Base-by-base conservation (phyloP, 2,888 invertebrate species). In the Dascillus cervinus region DNA sequence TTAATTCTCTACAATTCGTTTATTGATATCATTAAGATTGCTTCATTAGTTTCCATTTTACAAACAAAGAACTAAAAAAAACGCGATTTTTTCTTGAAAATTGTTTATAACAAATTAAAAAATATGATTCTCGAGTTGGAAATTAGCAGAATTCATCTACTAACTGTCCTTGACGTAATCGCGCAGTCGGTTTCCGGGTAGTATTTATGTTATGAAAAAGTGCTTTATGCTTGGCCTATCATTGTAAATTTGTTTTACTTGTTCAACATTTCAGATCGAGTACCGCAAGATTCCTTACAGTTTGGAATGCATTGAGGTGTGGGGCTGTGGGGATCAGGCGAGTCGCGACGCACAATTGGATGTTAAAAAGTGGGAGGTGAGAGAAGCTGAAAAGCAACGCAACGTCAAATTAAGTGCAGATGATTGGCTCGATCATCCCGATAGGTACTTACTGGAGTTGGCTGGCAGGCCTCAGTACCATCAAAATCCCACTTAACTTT, bases 371-470 rank as follows among this genome's bases (percentile, higher is more conserved):
- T 92, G 88, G 89, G 89, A 92, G 60, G 80, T 83, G 11, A 79
- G 79, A 51, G 90, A 95, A 62, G 87, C 84, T 1, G 91, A 95
- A 66, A 76, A 83, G 38, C 84, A 87, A 50, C 70, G 86, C 30
- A 77, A 80, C 55, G 87, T 95, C 4, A 92, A 92, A 60, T 63
- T 92, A 37, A 86, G 83, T 9, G 80, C 90, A 0, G 79, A 85
- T 11, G 92, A 94, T 59, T 96, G 95, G 95, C 75, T 89, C 56
- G 92, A 95, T 58, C 91, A 94, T 68, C 94, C 95, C 0, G 95
- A 96, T 69, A 76, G 92, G 34, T 90, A 92, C 60, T 72, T 94
- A 27, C 67, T 94, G 39, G 88, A 91, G 62, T 68, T 92, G 56
- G 91, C 88, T 2, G 92, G 91, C 8, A 69, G 87, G 13, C 79